Base-by-base conservation (phyloP, 2,888 invertebrate genomes). In the Kuschelorhynchus macadamiae region DNA sequence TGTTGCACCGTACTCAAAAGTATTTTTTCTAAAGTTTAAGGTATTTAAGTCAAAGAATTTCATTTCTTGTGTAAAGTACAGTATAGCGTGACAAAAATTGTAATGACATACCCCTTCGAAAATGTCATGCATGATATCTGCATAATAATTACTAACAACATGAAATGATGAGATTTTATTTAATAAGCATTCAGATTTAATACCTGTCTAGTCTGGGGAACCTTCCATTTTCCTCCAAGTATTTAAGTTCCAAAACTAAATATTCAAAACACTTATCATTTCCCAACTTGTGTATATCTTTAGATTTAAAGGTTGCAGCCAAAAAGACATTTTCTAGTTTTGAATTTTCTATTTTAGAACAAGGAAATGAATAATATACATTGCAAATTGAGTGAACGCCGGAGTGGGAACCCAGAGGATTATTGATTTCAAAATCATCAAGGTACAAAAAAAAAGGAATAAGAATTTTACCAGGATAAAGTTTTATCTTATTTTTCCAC, bases 361-460 rank as follows among this genome's bases (percentile, higher is more conserved):
- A 72, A 32, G 75, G 71, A 67, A 76, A 75, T 18, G 72, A 74
- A 64, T 74, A 74, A 61, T 75, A 71, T 8, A 73, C 30, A 67
- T 73, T 73, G 53, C 74, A 73, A 32, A 75, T 59, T 0, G 73
- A 72, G 55, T 76, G 70, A 44, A 60, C 67, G 11, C 41, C n/a
- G 8, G 72, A 49, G 44, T 75, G 55, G 7, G 74, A 71, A 17
- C 75, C 76, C 39, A 77, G 67, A 17, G 76, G 72, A 53, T 75
- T 74, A 50, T 74, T 76, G 17, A 75, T 75, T 74, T 77, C 77
- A 42, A 74, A 74, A 70, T 75, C 75, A 61, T 76, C 73, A 14
- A 72, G 59, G 47, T 72, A 74, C 11, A 30, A 30, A 74, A 72
- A 69, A 63, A n/a, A 73, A 4, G 73, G 73, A n/a, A 75, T 52